phyloP scores from a whole-genome alignment of 2,888 invertebrate genomes.

The Andrena fulva region DNA sequence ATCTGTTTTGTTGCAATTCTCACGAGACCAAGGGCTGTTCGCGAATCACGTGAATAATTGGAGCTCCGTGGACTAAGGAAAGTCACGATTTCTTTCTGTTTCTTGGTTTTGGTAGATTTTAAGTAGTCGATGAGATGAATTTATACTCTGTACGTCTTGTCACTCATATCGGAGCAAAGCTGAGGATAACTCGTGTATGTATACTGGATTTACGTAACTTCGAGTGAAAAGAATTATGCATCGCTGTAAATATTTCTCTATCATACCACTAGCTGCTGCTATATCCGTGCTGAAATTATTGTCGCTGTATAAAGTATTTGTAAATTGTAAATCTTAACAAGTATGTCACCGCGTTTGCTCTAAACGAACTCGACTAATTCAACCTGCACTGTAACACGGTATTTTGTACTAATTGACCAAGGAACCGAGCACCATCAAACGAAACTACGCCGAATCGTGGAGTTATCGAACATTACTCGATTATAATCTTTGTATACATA shows the following conservation, averaged over 20 bases:
- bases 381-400: neutral
- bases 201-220: slow-evolving; percentile 71
- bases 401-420: slow-evolving; percentile 1
- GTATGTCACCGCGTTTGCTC: neutral
- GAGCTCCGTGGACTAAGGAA: slow-evolving; percentile 62
- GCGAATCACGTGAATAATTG: slow-evolving; percentile 64
- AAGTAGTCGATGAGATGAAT: neutral
- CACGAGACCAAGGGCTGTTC: slow-evolving; percentile 73
- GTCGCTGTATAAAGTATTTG: slow-evolving; percentile 7
- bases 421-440: neutral
- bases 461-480: neutral
- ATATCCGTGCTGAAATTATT: neutral
- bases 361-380: neutral
- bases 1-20: neutral
- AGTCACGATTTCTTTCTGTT: neutral
- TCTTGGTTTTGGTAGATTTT: neutral
- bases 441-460: neutral
- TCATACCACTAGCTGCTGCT: neutral
- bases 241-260: neutral
- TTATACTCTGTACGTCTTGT: neutral
- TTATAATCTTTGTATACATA: slow-evolving; percentile 7
- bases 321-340: neutral
- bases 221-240: slow-evolving; percentile 42
- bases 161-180: slow-evolving; percentile 9
- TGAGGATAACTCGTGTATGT: slow-evolving; percentile 69